These are phyloP conservation scores for Notiomystis cincta DNA, from an alignment of 2,113 vertebrate genomes.

Conservation along the genomic window DNA sequence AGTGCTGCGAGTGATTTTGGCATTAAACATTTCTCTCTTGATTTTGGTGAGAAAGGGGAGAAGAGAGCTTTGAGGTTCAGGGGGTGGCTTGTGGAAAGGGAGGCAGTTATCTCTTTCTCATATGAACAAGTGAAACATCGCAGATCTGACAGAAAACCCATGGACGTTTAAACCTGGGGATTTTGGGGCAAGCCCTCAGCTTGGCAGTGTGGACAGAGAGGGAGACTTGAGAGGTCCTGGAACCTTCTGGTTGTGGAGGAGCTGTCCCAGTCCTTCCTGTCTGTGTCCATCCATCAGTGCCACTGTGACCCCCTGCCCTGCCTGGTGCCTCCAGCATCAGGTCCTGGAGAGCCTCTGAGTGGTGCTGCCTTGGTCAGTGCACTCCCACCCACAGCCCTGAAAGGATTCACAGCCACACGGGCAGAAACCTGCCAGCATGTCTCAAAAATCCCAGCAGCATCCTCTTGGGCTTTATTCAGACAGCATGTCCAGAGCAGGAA, in stretches of 20 bases:
- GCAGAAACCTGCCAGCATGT: not conserved
- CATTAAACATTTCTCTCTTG: not conserved
- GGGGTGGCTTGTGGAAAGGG: not conserved
- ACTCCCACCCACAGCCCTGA: not conserved
- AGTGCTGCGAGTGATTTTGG: not conserved
- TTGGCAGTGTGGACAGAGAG: not conserved
- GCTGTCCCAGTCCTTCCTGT: not conserved
- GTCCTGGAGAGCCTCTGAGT: not conserved
- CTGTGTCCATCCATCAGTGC: not conserved
- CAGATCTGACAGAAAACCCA: not conserved
- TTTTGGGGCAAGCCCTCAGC: not conserved
- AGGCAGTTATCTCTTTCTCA: not conserved
- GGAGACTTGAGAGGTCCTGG: not conserved
- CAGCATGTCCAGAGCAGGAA: not conserved
- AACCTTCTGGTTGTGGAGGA: not conserved
- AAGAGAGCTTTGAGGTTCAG: not conserved
- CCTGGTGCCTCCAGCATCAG: not conserved
- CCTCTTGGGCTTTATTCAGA: not conserved
- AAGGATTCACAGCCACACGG: fast-evolving
- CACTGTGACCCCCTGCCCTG: not conserved
- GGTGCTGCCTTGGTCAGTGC: fast-evolving
- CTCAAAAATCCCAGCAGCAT: not conserved
- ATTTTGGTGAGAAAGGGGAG: not conserved
- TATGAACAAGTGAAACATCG: not conserved
- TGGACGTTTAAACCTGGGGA: not conserved